phyloP scores from a whole-genome alignment of 1,140 invertebrate species.

The Contarinia nasturtii region DNA sequence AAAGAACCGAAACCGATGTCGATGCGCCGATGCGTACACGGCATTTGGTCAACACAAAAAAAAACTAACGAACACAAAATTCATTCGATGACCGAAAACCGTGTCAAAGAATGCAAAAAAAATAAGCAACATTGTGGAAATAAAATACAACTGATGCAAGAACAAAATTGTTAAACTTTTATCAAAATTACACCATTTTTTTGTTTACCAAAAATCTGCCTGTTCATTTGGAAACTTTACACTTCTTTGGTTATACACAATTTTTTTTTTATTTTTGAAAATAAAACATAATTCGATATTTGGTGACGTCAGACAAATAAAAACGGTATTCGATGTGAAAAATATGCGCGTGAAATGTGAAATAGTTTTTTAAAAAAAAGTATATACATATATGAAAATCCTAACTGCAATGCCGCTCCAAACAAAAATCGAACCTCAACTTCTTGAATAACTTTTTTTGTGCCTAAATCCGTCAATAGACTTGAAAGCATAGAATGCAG shows the following conservation, averaged over 20 bases:
- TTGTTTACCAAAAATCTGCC: neutral
- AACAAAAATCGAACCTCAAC: slow-evolving; percentile 89
- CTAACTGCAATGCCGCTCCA: slow-evolving; percentile 34
- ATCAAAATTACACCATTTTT: no score
- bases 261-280: neutral
- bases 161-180: neutral
- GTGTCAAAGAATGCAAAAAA: no score
- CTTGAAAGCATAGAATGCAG: neutral
- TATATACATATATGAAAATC: neutral
- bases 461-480: slow-evolving; percentile 7
- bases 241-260: neutral
- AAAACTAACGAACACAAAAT: no score
- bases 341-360: neutral
- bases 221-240: neutral
- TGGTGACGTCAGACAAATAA: neutral
- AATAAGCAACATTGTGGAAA: no score
- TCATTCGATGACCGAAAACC: no score
- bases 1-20: no score
- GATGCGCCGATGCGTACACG: no score
- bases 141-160: no score
- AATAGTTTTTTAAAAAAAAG: neutral
- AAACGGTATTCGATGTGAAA: neutral
- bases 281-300: neutral
- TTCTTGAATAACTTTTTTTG: slow-evolving; percentile 40
- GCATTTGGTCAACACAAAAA: no score